Evolutionary conservation across 2,888 invertebrate species (phyloP).

Genomic region (Pheosia tremula): DNA sequence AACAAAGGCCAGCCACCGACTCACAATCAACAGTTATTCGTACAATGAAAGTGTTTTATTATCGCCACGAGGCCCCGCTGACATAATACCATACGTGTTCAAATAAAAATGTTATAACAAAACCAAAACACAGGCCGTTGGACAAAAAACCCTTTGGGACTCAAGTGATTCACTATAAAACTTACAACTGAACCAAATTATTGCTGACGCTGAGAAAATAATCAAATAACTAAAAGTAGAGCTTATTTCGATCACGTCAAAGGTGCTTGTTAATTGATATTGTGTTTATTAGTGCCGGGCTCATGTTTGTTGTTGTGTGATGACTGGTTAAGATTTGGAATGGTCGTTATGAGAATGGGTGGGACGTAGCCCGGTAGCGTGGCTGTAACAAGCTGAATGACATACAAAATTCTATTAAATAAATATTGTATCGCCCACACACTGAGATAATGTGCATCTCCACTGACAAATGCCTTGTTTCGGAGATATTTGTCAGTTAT

Average conservation of each 20-base stretch:
- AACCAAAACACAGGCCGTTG: conserved; percentile 50
- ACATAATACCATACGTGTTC: conserved; percentile 74
- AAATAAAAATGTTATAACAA: conserved; percentile 62
- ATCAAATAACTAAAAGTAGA: conserved; percentile 12
- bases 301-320: conserved; percentile 39
- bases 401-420: conserved; percentile 67
- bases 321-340: conserved; percentile 58
- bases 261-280: conserved; percentile 32
- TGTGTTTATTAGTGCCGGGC: not conserved
- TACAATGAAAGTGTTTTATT: conserved; percentile 67
- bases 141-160: conserved; percentile 43
- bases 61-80: conserved; percentile 58
- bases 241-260: conserved; percentile 37
- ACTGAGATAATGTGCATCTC: conserved; percentile 38
- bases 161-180: conserved; percentile 74
- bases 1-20: conserved; percentile 15
- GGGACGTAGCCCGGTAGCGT: conserved; percentile 74
- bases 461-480: conserved; percentile 10
- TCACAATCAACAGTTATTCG: conserved; percentile 52
- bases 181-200: conserved; percentile 40
- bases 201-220: conserved; percentile 4
- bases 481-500: too few relatives aligned
- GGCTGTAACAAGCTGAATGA: conserved; percentile 66
- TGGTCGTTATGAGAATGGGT: conserved; percentile 52
- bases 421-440: conserved; percentile 70